These are phyloP conservation scores for Drosophila pallidifrons DNA, from an alignment of 1,140 invertebrate genomes.

Conservation along the genomic window DNA sequence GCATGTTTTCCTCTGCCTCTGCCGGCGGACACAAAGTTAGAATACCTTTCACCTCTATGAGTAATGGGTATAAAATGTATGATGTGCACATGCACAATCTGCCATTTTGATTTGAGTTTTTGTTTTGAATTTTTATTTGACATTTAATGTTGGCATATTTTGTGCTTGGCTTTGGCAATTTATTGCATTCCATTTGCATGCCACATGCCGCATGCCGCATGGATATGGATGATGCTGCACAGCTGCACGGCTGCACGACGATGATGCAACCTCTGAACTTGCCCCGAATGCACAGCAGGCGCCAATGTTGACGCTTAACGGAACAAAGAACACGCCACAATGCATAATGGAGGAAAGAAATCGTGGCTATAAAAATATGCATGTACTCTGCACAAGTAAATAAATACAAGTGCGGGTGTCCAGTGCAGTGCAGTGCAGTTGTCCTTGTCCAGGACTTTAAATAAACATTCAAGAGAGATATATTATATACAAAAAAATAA, in stretches of 20 bases:
- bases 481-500: no score
- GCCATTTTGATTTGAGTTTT: constrained; percentile 51
- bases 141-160: constrained; percentile 78
- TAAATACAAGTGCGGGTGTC: not conserved
- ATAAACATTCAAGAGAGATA: constrained; percentile 18
- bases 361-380: constrained; percentile 14
- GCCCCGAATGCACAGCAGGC: constrained; percentile 18
- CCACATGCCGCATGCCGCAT: not conserved
- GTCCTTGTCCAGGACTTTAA: constrained; percentile 14
- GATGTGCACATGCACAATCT: constrained; percentile 30
- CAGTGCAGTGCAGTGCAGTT: not conserved
- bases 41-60: no score
- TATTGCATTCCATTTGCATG: constrained; percentile 62
- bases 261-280: not conserved
- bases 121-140: constrained; percentile 82
- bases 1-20: no score
- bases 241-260: not conserved
- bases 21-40: no score
- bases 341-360: not conserved
- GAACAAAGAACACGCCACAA: constrained; percentile 4
- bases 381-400: not conserved
- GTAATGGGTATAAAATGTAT: not conserved
- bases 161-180: constrained; percentile 51
- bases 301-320: constrained; percentile 34
- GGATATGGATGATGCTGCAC: not conserved